Percentiles rank a stretch among this genome's conserved stretches.
Evolutionary conservation across 2,888 invertebrate genomes (phyloP).

Genomic region (Auanema freiburgensis): DNA sequence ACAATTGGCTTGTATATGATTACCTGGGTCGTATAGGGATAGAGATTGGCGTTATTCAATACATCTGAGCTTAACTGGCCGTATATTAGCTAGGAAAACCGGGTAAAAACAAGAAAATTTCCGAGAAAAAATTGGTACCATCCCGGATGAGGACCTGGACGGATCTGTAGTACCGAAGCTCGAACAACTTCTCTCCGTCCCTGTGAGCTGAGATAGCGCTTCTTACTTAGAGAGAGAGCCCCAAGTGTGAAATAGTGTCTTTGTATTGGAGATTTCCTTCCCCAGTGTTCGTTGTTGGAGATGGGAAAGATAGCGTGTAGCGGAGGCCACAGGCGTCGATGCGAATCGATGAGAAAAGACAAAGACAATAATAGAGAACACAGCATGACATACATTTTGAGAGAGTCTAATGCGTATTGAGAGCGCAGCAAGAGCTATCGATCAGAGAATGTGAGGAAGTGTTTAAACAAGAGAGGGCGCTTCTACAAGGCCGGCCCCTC

Average conservation of each 20-base stretch:
- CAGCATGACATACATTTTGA: not conserved
- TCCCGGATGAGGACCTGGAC: too few relatives aligned
- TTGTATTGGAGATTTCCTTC: slow-evolving; percentile 4
- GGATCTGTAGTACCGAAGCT: too few relatives aligned
- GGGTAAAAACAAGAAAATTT: too few relatives aligned
- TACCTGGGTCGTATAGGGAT: too few relatives aligned
- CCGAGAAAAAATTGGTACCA: too few relatives aligned
- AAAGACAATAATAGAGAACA: not conserved
- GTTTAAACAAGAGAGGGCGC: slow-evolving; percentile 8
- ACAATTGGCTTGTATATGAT: too few relatives aligned
- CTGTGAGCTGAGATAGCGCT: slow-evolving; percentile 8
- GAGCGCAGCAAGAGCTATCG: slow-evolving; percentile 15
- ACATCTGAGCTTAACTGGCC: too few relatives aligned
- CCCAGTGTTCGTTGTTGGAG: slow-evolving; percentile 5
- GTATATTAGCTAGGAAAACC: too few relatives aligned
- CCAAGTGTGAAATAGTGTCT: slow-evolving; percentile 17
- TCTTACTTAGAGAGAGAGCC: slow-evolving; percentile 10
- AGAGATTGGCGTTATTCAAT: too few relatives aligned
- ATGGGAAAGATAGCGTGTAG: slow-evolving; percentile 5
- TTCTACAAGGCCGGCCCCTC: slow-evolving; percentile 1
- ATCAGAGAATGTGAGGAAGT: slow-evolving; percentile 13
- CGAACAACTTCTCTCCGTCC: slow-evolving; percentile 20
- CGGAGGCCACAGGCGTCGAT: slow-evolving; percentile 21
- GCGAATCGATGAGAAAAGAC: slow-evolving; percentile 20
- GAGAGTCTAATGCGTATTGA: not conserved